phyloP scores from a whole-genome alignment of 2,113 vertebrate species.

The Pangasianodon hypophthalmus region DNA sequence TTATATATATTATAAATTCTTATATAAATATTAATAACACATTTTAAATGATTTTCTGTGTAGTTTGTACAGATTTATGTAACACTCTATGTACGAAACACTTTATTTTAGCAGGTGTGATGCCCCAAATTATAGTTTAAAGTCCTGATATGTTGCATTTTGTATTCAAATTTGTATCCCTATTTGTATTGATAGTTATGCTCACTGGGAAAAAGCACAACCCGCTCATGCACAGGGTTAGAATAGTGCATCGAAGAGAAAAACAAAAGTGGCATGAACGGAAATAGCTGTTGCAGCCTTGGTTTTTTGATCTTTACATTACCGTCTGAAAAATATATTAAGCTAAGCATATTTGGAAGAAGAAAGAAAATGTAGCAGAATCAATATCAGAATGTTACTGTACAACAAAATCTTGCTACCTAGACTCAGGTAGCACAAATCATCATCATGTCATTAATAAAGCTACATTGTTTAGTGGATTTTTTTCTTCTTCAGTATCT shows the following conservation, averaged over 20 bases:
- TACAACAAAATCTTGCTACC: not conserved
- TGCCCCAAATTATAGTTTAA: not conserved
- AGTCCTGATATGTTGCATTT: not conserved
- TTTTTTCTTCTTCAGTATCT: not conserved
- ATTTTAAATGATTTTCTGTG: not conserved
- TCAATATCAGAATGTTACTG: not conserved
- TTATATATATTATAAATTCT: no score
- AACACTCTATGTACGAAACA: not conserved
- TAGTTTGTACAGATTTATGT: not conserved
- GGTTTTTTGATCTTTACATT: not conserved
- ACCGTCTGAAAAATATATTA: not conserved
- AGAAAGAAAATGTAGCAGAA: not conserved
- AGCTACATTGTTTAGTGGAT: not conserved
- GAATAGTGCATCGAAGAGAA: not conserved
- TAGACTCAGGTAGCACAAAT: not conserved
- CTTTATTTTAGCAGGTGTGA: not conserved
- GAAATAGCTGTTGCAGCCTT: not conserved
- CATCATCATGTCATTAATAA: not conserved
- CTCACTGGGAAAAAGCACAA: not conserved
- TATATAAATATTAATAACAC: not conserved
- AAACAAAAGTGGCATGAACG: not conserved
- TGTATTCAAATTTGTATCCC: not conserved
- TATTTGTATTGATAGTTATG: not conserved
- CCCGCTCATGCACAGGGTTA: no score
- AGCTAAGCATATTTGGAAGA: not conserved